Evolutionary conservation across 2,113 vertebrate genomes (phyloP), one percentile per base, ranked within the genome.

Genomic region (Coptodon rendalli): DNA sequence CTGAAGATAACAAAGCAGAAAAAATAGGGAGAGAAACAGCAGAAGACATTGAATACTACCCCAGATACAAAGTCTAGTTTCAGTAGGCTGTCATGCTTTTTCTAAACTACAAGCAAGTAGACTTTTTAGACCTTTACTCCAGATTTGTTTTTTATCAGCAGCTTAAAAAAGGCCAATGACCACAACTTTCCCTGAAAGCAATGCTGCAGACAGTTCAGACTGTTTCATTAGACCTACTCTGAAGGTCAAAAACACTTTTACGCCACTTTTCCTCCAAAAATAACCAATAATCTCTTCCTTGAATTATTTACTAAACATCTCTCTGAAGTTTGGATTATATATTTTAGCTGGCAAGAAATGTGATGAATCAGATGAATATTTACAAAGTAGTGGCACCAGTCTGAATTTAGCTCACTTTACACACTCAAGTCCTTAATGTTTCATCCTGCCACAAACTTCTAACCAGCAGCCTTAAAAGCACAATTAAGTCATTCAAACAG

Each of bases 1-100:
- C 98, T 99, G 63, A 56, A 56, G 36, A 7, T 14, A 22, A 82
- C 63, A 84, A 4, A 78, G 84, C 84, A 89, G 19, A 88, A 27
- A 38, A 61, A 22, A 90, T 9, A 82, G 6, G 36, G 11, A 82
- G 12, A 59, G 7, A 81, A 36, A 79, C 24, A 66, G 83, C 10
- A 85, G 14, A 63, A 86, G 6, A 78, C 38, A 57, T 87, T 66
- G 40, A 54, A 50, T 22, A 50, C n/a, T 17, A 36, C 38, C 45
- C 68, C 78, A 52, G 31, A 85, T 29, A 17, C 34, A 24, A 16
- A 2, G 80, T 78, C 22, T 91, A 10, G 36, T 86, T 76, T 84
- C 54, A 79, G 53, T 81, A 31, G 13, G 36, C 22, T 61, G 81
- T 43, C 68, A 78, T 31, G 29, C 38, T 73, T 83, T 22, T 81